These are phyloP conservation scores for Sericinus montela DNA, from an alignment of 2,888 invertebrate species.

Conservation along the genomic window DNA sequence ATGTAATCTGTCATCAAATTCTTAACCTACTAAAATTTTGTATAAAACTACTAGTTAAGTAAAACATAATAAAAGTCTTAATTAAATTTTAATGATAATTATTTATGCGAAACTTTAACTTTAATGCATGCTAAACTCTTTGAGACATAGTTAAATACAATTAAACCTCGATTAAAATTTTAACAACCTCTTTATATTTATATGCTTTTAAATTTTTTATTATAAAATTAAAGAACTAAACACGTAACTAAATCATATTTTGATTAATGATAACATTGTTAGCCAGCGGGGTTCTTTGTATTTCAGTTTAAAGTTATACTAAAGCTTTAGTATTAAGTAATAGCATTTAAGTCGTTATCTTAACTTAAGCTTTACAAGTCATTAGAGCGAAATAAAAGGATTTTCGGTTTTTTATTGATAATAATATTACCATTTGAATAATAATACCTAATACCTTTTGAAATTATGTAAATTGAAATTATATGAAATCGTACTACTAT, in stretches of 20 bases:
- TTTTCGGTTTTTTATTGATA: no score
- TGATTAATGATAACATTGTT: slow-evolving; percentile 13
- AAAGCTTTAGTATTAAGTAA: no score
- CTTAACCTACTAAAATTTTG: no score
- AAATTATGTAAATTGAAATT: no score
- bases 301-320: neutral
- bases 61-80: neutral
- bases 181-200: slow-evolving; percentile 6
- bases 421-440: no score
- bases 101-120: slow-evolving; percentile 15
- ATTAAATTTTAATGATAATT: slow-evolving; percentile 11
- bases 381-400: no score
- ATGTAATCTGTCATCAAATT: no score
- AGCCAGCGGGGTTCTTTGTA: slow-evolving; percentile 12
- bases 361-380: no score
- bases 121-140: slow-evolving; percentile 16
- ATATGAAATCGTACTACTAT: no score
- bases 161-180: slow-evolving; percentile 13
- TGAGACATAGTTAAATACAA: slow-evolving; percentile 15
- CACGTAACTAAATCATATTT: slow-evolving; percentile 20
- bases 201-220: slow-evolving; percentile 16
- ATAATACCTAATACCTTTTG: no score
- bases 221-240: slow-evolving; percentile 13
- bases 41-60: no score
- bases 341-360: no score